phyloP scores from a whole-genome alignment of 2,113 vertebrate species.

The Piaya cayana region DNA sequence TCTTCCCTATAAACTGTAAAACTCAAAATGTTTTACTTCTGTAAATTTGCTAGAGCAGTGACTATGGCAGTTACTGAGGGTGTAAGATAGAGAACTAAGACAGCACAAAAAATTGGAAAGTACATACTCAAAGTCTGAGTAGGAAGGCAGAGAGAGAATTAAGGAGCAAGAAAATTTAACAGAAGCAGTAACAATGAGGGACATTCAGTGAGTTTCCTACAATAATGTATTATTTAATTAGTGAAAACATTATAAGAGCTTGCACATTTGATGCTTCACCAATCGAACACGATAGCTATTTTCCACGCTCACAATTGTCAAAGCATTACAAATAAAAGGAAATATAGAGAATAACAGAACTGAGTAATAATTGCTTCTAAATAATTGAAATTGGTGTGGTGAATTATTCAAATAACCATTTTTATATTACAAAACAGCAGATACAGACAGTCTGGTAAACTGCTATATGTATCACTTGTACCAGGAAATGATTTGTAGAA shows the following conservation, averaged over 20 bases:
- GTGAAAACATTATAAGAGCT: neutral
- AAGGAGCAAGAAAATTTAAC: neutral
- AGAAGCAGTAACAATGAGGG: neutral
- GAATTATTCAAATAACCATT: neutral
- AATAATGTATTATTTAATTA: constrained; percentile 20
- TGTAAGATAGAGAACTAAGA: neutral
- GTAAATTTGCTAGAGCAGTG: neutral
- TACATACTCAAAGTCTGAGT: neutral
- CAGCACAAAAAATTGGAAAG: neutral
- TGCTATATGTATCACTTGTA: neutral
- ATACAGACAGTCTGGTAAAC: neutral
- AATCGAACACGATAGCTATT: neutral
- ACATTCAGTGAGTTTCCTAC: neutral
- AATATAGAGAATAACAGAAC: neutral
- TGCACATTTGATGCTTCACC: constrained; percentile 1
- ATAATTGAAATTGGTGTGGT: neutral
- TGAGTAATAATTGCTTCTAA: neutral
- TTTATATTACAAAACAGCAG: neutral
- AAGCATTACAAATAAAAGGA: neutral
- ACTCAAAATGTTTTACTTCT: neutral
- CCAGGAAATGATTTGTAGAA: neutral
- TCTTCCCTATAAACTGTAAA: neutral
- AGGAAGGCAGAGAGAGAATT: neutral
- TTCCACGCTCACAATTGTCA: neutral
- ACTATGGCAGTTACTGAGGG: neutral